Conservation (phyloP, 2,797 vertebrate species). For the Eulemur coronatus region DNA sequence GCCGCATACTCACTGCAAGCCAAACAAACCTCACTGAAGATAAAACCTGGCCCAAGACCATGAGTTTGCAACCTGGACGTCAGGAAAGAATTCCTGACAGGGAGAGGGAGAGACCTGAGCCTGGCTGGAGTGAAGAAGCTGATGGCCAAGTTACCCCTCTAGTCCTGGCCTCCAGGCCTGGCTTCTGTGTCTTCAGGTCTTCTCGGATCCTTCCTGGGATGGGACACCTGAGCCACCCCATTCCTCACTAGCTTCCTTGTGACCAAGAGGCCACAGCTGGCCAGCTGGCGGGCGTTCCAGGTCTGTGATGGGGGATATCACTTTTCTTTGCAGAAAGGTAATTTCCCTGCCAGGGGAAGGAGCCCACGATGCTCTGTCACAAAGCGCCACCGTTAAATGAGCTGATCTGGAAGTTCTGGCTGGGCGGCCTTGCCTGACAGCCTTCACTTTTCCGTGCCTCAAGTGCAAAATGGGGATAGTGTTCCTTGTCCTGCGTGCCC, state of each 20-base stretch:
- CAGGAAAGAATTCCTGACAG: background rate
- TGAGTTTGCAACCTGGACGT: background rate
- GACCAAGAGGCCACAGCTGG: background rate
- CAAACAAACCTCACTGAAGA: constrained; percentile 22
- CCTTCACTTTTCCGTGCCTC: background rate
- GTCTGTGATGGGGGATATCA: background rate
- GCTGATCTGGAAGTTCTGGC: background rate
- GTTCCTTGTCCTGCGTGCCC: background rate
- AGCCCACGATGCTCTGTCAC: background rate
- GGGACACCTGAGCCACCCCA: background rate
- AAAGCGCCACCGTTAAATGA: background rate
- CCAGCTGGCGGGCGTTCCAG: background rate
- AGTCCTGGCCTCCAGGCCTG: background rate
- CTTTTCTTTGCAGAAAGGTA: background rate
- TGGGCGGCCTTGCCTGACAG: background rate
- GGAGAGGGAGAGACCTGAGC: background rate
- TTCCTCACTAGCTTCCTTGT: background rate
- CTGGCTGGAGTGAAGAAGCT: background rate
- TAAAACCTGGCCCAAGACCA: background rate
- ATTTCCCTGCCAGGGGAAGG: background rate
- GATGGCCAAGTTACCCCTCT: background rate
- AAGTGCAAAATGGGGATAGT: background rate
- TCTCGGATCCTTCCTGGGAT: background rate
- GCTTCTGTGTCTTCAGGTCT: background rate
- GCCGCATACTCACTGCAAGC: background rate